Evolutionary conservation across 1,140 invertebrate species (phyloP).

Genomic region (Drosophila mauritiana): DNA sequence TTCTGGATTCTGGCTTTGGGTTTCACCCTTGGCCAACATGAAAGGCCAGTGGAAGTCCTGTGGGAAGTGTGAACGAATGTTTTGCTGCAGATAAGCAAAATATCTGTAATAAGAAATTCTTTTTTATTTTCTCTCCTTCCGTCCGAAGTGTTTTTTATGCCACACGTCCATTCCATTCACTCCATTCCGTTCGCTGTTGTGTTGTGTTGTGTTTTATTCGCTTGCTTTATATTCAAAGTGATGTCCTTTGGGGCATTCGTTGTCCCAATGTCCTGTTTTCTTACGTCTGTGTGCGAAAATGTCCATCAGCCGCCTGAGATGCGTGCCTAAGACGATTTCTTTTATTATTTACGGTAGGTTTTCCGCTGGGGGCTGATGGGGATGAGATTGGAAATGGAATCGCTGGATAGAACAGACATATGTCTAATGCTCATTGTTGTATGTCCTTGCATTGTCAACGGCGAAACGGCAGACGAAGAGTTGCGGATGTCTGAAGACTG

Average conservation of each 20-base stretch:
- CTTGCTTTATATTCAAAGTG: constrained; percentile 82
- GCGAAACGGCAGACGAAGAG: constrained; percentile 49
- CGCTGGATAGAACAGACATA: constrained; percentile 59
- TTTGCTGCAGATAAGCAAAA: constrained; percentile 82
- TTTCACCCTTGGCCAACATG: constrained; percentile 43
- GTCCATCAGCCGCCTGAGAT: constrained; percentile 72
- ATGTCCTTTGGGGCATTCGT: constrained; percentile 67
- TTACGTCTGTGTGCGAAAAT: constrained; percentile 33
- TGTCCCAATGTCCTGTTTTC: constrained; percentile 39
- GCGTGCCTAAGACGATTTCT: constrained; percentile 81
- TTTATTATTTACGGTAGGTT: constrained; percentile 77
- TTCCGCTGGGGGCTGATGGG: constrained; percentile 5
- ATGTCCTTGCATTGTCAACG: constrained; percentile 59
- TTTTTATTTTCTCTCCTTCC: constrained; percentile 64
- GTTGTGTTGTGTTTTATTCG: constrained; percentile 66
- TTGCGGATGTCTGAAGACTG: constrained; percentile 60
- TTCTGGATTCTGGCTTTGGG: constrained; percentile 16
- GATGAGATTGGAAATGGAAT: constrained; percentile 48
- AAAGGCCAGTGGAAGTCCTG: constrained; percentile 25
- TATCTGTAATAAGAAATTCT: constrained; percentile 82
- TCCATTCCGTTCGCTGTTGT: constrained; percentile 24
- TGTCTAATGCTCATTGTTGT: constrained; percentile 72
- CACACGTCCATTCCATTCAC: constrained; percentile 57
- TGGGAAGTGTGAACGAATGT: constrained; percentile 79
- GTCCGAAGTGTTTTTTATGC: constrained; percentile 75